These are phyloP conservation scores for Halotydeus destructor DNA, from an alignment of 1,140 invertebrate species.

Conservation along the genomic window DNA sequence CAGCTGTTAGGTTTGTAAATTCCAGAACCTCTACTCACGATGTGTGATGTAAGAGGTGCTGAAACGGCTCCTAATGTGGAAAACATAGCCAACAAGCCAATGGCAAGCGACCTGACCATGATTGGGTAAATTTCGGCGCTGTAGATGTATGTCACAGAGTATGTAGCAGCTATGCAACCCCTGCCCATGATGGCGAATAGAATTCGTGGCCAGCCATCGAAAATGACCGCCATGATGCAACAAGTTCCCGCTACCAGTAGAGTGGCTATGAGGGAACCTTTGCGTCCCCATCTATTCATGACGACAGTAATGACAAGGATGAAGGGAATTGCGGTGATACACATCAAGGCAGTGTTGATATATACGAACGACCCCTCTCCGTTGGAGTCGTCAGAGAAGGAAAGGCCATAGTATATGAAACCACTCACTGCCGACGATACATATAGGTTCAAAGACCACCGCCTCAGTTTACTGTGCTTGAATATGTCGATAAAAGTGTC, in stretches of 20 bases:
- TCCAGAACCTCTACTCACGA: no score
- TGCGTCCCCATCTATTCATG: conserved; percentile 39
- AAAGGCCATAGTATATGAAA: conserved; percentile 21
- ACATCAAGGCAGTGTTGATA: conserved; percentile 44
- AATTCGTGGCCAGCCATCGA: conserved; percentile 26
- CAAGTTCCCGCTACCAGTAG: conserved; percentile 33
- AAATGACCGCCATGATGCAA: conserved; percentile 26
- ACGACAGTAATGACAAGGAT: conserved; percentile 22
- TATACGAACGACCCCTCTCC: conserved; percentile 29
- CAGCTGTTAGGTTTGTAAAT: no score
- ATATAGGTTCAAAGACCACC: conserved; percentile 17
- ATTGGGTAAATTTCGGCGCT: conserved; percentile 29
- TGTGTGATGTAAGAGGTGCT: no score
- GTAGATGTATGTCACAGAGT: conserved; percentile 26
- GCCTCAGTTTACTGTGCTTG: conserved; percentile 12
- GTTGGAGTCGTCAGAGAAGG: conserved; percentile 18
- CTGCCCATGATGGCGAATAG: conserved; percentile 47
- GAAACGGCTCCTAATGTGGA: conserved; percentile 24
- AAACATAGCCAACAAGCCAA: conserved; percentile 23
- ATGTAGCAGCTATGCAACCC: conserved; percentile 35
- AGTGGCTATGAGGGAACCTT: conserved; percentile 28
- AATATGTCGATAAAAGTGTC: conserved; percentile 12
- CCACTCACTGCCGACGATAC: conserved; percentile 20
- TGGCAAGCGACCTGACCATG: conserved; percentile 22
- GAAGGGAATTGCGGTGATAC: conserved; percentile 44